A percentile compares a stretch with the other conserved stretches of the same genome.
These are phyloP conservation scores for Pelobates fuscus DNA, from an alignment of 2,113 vertebrate genomes.

Conservation along the genomic window DNA sequence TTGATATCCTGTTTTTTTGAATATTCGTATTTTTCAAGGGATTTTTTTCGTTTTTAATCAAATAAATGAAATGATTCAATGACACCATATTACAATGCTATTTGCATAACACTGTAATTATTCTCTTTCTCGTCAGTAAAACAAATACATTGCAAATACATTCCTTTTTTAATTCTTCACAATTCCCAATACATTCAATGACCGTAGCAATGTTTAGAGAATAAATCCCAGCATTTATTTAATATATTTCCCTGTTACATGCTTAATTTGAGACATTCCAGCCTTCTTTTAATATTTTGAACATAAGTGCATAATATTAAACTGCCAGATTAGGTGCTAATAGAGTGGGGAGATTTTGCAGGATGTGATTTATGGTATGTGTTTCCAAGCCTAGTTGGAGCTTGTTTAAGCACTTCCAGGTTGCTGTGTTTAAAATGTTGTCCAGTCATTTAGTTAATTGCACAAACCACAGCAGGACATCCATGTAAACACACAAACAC, in stretches of 20 bases:
- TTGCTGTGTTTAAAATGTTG: not conserved
- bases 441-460: conserved; percentile 10
- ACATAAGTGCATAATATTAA: not conserved
- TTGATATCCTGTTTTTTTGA: too few species aligned
- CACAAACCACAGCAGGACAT: conserved; percentile 27
- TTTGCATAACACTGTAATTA: too few species aligned
- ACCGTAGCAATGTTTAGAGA: not conserved
- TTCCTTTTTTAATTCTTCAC: too few species aligned
- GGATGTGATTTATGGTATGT: conserved; percentile 7
- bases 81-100: too few species aligned
- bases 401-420: conserved; percentile 10
- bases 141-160: too few species aligned
- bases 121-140: too few species aligned
- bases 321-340: not conserved
- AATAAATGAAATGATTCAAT: too few species aligned
- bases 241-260: not conserved
- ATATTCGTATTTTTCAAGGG: too few species aligned
- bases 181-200: too few species aligned
- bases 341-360: not conserved
- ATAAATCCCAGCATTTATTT: not conserved
- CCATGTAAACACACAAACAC: conserved; percentile 25
- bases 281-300: not conserved
- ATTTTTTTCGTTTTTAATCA: too few species aligned
- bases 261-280: not conserved
- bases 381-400: not conserved